A percentile compares a stretch with the other conserved stretches of the same genome.
Evolutionary conservation across 2,113 vertebrate species (phyloP).

Genomic region (Sterna hirundo): DNA sequence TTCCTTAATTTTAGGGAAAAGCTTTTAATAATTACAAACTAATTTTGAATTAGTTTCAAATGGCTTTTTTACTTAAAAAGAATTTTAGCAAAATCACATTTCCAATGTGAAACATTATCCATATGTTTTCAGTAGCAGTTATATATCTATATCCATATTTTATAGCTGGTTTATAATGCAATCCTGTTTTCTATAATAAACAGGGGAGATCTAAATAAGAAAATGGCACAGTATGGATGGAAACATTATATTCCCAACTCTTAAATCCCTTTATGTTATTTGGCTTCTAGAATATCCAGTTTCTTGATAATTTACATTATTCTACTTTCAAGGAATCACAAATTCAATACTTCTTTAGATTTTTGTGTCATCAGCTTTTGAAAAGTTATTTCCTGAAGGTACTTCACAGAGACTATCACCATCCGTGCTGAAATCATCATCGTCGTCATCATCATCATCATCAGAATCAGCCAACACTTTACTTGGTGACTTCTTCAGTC

Average conservation of each 20-base stretch:
- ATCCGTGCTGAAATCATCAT: slow-evolving; percentile 85
- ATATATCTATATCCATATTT: neutral
- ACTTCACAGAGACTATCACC: slow-evolving; percentile 90
- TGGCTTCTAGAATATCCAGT: neutral
- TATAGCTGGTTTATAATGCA: neutral
- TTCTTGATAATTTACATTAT: neutral
- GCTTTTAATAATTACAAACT: slow-evolving; percentile 6
- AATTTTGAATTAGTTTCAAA: neutral
- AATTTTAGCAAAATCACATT: slow-evolving; percentile 7
- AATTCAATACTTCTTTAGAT: slow-evolving; percentile 45
- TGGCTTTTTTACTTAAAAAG: slow-evolving; percentile 11
- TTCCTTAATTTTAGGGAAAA: slow-evolving; percentile 15
- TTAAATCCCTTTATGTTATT: neutral
- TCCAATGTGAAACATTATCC: neutral
- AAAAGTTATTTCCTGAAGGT: slow-evolving; percentile 78
- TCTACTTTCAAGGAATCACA: neutral
- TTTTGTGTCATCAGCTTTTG: slow-evolving; percentile 73
- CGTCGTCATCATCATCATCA: slow-evolving; percentile 78
- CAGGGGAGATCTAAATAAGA: neutral
- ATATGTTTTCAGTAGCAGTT: neutral
- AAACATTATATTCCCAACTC: neutral
- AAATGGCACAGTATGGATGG: neutral
- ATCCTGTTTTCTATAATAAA: neutral
- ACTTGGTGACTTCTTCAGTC: slow-evolving; percentile 85
- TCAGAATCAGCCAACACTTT: slow-evolving; percentile 82